Evolutionary conservation across 2,113 vertebrate genomes (phyloP).

Genomic region (Myrmophylax atrothorax): DNA sequence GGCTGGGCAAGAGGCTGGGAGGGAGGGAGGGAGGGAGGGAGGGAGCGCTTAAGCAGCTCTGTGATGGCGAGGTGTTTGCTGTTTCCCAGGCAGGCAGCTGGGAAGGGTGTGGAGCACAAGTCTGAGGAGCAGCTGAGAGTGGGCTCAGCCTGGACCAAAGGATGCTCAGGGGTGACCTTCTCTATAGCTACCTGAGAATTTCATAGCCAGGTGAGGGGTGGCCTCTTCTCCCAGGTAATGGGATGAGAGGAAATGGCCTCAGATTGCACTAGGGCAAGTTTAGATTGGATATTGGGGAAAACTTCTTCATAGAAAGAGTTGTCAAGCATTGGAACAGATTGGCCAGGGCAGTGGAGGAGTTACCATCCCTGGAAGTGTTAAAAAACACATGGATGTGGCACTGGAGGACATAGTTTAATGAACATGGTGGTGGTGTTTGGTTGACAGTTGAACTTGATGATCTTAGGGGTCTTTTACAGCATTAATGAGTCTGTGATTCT

Average conservation of each 20-base stretch:
- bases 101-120: neutral
- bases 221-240: neutral
- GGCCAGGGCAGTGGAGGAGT: neutral
- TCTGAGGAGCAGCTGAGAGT: rapidly evolving
- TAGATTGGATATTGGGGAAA: neutral
- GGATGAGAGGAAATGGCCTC: rapidly evolving
- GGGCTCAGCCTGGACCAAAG: neutral
- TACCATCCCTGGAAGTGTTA: neutral
- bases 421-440: neutral
- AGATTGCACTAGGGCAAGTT: neutral
- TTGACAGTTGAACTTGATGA: neutral
- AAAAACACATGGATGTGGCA: neutral
- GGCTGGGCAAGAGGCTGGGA: too few species aligned
- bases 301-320: neutral
- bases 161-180: neutral
- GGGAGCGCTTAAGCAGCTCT: neutral
- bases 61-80: neutral
- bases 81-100: neutral
- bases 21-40: neutral
- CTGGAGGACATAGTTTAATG: neutral
- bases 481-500: neutral
- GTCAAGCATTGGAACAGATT: neutral
- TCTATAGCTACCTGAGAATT: neutral
- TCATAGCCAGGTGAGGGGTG: neutral
- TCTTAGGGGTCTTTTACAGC: neutral